Evolutionary conservation across 2,888 invertebrate genomes (phyloP).

Genomic region (Lordiphosa fenestrarum): DNA sequence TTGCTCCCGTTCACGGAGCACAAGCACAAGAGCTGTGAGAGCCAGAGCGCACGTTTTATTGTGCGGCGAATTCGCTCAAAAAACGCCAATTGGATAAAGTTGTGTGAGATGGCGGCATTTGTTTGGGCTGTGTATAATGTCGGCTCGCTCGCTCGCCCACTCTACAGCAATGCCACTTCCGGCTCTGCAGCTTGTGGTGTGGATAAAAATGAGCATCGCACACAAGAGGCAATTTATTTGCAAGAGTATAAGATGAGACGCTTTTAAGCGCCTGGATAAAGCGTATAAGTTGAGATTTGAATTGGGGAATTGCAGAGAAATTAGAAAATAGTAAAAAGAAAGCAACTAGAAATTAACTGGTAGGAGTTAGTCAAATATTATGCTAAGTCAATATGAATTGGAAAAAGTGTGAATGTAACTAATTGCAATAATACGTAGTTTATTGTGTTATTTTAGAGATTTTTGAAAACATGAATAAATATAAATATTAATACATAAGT

Average conservation of each 20-base stretch:
- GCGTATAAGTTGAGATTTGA: conserved; percentile 24
- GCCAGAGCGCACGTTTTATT: conserved; percentile 36
- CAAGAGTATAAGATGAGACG: conserved; percentile 49
- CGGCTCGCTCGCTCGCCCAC: conserved; percentile 34
- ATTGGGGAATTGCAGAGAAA: neutral
- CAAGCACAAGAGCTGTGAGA: too few species aligned
- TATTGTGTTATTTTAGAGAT: too few species aligned
- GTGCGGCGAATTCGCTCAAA: conserved; percentile 76
- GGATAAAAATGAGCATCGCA: conserved; percentile 54
- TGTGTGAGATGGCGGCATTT: conserved; percentile 41
- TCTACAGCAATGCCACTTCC: conserved; percentile 44
- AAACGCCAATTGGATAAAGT: conserved; percentile 63
- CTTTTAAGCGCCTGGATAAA: conserved; percentile 11
- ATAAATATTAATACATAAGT: too few species aligned
- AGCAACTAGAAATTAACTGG: too few species aligned
- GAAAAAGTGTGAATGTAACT: too few species aligned
- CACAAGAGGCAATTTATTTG: conserved; percentile 20
- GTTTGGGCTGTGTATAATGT: conserved; percentile 30
- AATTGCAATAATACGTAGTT: too few species aligned
- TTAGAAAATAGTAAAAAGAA: too few species aligned
- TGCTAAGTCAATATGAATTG: too few species aligned
- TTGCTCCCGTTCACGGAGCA: conserved; percentile 5
- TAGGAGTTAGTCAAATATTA: too few species aligned
- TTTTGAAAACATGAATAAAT: too few species aligned
- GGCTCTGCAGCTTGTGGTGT: conserved; percentile 41